Conservation (phyloP, 2,888 invertebrate genomes). For the Catocala sponsa region DNA sequence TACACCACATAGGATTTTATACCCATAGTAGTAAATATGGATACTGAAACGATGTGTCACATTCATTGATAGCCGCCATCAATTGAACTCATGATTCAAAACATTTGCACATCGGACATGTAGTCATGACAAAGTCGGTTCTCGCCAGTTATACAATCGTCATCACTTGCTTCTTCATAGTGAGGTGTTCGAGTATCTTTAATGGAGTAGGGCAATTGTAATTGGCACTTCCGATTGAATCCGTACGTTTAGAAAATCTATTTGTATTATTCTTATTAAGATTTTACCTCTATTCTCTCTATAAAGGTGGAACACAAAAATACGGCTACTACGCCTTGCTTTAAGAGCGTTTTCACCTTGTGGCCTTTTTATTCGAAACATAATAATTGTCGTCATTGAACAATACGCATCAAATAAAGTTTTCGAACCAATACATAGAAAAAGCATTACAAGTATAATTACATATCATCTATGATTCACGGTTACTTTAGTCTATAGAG, state of each 20-base stretch:
- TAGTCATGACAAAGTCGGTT: conserved; percentile 55
- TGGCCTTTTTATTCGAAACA: too few species aligned
- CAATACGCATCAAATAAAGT: too few species aligned
- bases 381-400: too few species aligned
- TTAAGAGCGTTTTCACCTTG: too few species aligned
- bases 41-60: conserved; percentile 51
- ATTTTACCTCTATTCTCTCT: too few species aligned
- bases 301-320: too few species aligned
- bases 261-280: too few species aligned
- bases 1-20: neutral
- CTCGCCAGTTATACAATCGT: conserved; percentile 40
- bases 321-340: too few species aligned
- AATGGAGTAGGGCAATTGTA: neutral
- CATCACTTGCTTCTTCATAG: conserved; percentile 12
- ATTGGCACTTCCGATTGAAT: conserved; percentile 6
- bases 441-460: too few species aligned
- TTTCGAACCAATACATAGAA: too few species aligned
- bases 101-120: conserved; percentile 60
- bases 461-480: too few species aligned
- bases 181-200: neutral
- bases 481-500: too few species aligned
- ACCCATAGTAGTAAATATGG: conserved; percentile 17
- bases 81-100: conserved; percentile 77
- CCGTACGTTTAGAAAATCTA: neutral
- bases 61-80: conserved; percentile 58